Conservation (phyloP, 2,888 invertebrate species). For the Philonicus albiceps region DNA sequence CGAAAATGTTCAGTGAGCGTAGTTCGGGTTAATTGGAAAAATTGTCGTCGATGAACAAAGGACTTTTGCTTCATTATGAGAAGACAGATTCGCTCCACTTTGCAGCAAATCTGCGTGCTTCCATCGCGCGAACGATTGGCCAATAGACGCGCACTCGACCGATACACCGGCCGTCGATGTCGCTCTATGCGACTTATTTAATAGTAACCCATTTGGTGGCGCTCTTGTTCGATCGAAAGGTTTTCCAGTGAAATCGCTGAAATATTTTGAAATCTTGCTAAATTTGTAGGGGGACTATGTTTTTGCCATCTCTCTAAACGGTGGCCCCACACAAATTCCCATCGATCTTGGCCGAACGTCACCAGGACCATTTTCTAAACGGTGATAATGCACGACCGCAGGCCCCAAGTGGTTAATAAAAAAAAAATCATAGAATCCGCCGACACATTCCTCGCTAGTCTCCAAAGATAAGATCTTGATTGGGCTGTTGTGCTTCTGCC, state of each 20-base stretch:
- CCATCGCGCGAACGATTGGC: not conserved
- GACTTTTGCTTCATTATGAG: not conserved
- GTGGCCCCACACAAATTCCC: not conserved
- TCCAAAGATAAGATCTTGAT: slow-evolving; percentile 4
- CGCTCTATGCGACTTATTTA: not conserved
- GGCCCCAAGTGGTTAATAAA: not conserved
- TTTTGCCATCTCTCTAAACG: not conserved
- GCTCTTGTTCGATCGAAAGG: not conserved
- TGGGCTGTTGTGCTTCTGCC: slow-evolving; percentile 19
- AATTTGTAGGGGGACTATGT: not conserved
- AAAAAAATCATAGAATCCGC: slow-evolving; percentile 9
- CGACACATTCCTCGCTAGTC: not conserved
- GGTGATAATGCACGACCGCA: not conserved
- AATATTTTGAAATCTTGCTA: not conserved
- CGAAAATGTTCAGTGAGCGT: slow-evolving; percentile 2
- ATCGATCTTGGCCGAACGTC: not conserved
- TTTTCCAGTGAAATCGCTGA: not conserved
- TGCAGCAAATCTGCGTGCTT: not conserved
- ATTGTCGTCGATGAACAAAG: slow-evolving; percentile 5
- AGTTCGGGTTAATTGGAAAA: slow-evolving; percentile 19
- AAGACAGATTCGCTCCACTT: not conserved
- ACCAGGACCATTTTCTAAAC: slow-evolving; percentile 15
- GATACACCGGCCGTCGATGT: not conserved
- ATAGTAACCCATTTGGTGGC: not conserved
- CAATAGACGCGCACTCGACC: not conserved